Base-by-base conservation (phyloP, 2,888 invertebrate genomes). In the Galeopsomyia nigrocyanea region DNA sequence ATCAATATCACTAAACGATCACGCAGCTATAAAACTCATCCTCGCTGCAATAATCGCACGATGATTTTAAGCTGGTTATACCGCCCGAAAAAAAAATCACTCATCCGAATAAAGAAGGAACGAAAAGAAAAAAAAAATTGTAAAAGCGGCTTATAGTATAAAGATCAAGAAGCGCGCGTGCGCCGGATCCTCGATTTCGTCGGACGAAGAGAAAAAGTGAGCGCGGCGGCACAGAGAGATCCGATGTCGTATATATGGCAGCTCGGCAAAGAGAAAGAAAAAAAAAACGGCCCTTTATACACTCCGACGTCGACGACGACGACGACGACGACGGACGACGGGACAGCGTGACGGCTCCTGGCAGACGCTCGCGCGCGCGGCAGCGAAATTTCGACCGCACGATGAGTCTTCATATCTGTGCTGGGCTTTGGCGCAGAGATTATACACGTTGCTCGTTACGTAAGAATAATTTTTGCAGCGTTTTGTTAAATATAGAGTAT, bases 341-440 rank as follows among this genome's bases (percentile, higher is more conserved):
- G 84, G 84, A 86, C 83, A 81, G 85, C 86, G 86, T 84, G 85
- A 86, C 86, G 86, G 84, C 84, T 86, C 81, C 85, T 86, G 85
- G 85, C 85, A 85, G 84, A 76, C 84, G 82, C 73, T 50, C 62
- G 31, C 22, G 39, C 39, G 7, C 39, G 39, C 39, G 39, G 13
- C 39, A 13, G 1, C 39, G 1, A 39, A 39, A 13, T 39, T 39
- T 26, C 26, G 26, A 3, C n/a, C n/a, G n/a, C n/a, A n/a, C n/a
- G n/a, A n/a, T n/a, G n/a, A n/a, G n/a, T n/a, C n/a, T n/a, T n/a
- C n/a, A n/a, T n/a, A n/a, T n/a, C n/a, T n/a, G n/a, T n/a, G n/a
- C n/a, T n/a, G n/a, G n/a, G n/a, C n/a, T n/a, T n/a, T n/a, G n/a
- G n/a, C n/a, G n/a, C n/a, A n/a, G n/a, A n/a, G n/a, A n/a, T n/a